Percentiles rank a stretch among this genome's conserved stretches.
These are phyloP conservation scores for Physocephala rufipes DNA, from an alignment of 2,888 invertebrate genomes.

Conservation along the genomic window DNA sequence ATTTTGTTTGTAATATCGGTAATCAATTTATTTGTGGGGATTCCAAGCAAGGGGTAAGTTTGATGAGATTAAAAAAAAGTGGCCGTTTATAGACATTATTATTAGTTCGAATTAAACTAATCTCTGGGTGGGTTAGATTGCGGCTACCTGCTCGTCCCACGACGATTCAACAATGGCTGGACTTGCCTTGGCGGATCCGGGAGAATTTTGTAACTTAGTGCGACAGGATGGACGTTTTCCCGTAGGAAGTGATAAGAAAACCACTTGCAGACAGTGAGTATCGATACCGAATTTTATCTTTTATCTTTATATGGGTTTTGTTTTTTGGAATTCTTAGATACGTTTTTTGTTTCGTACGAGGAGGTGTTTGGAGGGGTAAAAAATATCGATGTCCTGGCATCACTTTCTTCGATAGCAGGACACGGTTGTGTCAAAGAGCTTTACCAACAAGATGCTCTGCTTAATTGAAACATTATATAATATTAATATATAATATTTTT, in stretches of 20 bases:
- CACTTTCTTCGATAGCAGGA: slow-evolving; percentile 48
- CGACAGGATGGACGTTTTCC: slow-evolving; percentile 45
- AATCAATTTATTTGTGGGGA: slow-evolving; percentile 41
- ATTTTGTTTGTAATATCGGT: slow-evolving; percentile 52
- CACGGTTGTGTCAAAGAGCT: slow-evolving; percentile 41
- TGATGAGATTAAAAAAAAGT: too few species aligned
- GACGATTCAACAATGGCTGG: slow-evolving; percentile 44
- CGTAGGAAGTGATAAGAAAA: slow-evolving; percentile 48
- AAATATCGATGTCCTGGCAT: slow-evolving; percentile 52
- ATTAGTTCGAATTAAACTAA: too few species aligned
- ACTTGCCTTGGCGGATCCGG: slow-evolving; percentile 26
- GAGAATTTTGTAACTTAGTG: slow-evolving; percentile 47
- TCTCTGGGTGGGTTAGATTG: slow-evolving; percentile 26
- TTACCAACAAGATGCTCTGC: slow-evolving; percentile 49
- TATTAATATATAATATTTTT: neutral
- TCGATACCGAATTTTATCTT: too few species aligned
- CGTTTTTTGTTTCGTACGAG: slow-evolving; percentile 47
- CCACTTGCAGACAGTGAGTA: slow-evolving; percentile 52
- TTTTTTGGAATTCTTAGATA: too few species aligned
- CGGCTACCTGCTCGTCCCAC: slow-evolving; percentile 50
- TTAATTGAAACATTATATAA: neutral
- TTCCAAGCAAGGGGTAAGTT: slow-evolving; percentile 36
- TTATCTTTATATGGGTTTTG: neutral
- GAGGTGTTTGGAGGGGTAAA: slow-evolving; percentile 50
- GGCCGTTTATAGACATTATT: too few species aligned